Conservation (phyloP, 1,140 invertebrate species). For the Bilobella aurantiaca region DNA sequence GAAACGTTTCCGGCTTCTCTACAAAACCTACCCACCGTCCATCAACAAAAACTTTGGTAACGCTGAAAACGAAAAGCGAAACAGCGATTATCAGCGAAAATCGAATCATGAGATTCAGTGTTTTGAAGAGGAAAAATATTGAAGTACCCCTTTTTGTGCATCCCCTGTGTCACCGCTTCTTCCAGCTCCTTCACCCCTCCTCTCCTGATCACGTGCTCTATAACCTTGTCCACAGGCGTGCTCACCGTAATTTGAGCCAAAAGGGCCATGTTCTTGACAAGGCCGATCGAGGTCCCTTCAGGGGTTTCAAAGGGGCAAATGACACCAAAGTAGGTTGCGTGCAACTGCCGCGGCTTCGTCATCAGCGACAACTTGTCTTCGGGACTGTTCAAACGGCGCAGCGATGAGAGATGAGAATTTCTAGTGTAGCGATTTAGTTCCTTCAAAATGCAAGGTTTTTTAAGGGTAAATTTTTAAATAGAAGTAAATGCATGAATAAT, state of each 20-base stretch:
- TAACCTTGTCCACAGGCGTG: slow-evolving; percentile 88
- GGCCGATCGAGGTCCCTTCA: slow-evolving; percentile 76
- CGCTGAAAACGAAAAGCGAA: slow-evolving; percentile 16
- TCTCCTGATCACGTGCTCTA: slow-evolving; percentile 87
- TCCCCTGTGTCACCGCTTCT: slow-evolving; percentile 66
- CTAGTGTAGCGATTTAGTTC: slow-evolving; percentile 88
- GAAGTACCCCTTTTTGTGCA: not conserved
- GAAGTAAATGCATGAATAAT: too few relatives aligned
- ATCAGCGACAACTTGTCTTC: slow-evolving; percentile 96
- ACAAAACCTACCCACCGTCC: slow-evolving; percentile 98
- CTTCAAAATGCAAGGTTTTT: slow-evolving; percentile 48
- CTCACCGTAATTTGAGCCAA: slow-evolving; percentile 99
- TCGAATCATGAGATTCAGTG: not conserved
- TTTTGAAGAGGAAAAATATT: too few relatives aligned
- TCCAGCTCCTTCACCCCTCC: slow-evolving; percentile 98
- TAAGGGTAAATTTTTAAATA: too few relatives aligned
- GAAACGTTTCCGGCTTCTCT: slow-evolving; percentile 89
- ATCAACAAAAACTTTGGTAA: slow-evolving; percentile 97
- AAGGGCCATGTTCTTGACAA: slow-evolving; percentile 96
- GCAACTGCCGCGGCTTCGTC: slow-evolving; percentile 91
- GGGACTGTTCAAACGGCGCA: slow-evolving; percentile 91
- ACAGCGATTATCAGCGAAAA: not conserved
- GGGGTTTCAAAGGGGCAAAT: slow-evolving; percentile 97
- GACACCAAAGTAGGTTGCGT: slow-evolving; percentile 90
- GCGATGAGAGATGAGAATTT: slow-evolving; percentile 92